phyloP scores from a whole-genome alignment of 2,888 invertebrate species.

The Nephrotoma guestfalica region DNA sequence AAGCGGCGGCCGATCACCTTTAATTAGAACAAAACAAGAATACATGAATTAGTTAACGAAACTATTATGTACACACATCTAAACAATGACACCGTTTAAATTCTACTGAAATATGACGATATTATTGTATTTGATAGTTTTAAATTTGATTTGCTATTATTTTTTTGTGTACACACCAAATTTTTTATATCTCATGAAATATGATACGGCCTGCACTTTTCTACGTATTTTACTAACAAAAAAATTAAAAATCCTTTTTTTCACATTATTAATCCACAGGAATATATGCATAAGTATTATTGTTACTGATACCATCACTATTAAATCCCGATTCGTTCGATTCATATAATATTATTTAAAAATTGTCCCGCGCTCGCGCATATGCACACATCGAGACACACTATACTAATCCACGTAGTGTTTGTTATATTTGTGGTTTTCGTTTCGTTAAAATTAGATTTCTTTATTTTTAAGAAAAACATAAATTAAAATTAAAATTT shows the following conservation, averaged over 20 bases:
- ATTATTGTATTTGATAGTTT: background rate
- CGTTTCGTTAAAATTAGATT: background rate
- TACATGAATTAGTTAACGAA: background rate
- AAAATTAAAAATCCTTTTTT: background rate
- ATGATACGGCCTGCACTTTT: background rate
- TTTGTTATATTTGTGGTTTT: background rate
- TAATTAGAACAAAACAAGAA: background rate
- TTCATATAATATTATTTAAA: background rate
- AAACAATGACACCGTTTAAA: background rate
- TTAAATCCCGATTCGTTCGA: background rate
- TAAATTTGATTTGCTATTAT: background rate
- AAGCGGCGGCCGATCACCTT: conserved; percentile 54
- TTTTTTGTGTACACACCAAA: background rate
- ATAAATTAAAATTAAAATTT: background rate
- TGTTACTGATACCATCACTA: background rate
- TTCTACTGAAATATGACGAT: background rate
- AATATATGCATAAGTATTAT: background rate
- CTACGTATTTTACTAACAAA: background rate
- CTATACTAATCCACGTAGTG: background rate
- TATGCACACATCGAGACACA: background rate
- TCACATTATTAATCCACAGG: background rate
- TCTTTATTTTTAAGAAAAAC: background rate
- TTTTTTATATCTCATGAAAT: background rate
- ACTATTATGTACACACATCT: background rate
- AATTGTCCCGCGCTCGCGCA: background rate